Conservation (phyloP, 2,797 vertebrate species). For the Chrosomus eos region DNA sequence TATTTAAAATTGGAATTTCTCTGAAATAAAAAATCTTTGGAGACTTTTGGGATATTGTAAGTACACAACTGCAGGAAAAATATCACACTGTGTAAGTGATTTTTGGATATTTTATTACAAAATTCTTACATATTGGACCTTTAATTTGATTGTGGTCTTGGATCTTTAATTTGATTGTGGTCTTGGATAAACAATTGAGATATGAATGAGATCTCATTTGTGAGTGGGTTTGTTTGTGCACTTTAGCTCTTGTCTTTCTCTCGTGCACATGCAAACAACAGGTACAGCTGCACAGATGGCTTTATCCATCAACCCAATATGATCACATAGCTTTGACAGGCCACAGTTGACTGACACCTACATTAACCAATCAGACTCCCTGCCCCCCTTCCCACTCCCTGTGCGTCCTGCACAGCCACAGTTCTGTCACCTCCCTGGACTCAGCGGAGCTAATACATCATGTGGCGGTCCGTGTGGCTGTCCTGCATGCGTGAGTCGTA, state of each 20-base stretch:
- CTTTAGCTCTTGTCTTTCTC: not conserved
- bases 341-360: conserved; percentile 22
- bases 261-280: conserved; percentile 13
- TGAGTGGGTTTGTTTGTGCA: not conserved
- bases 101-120: no score
- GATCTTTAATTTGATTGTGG: not conserved
- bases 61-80: no score
- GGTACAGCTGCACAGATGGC: conserved; percentile 47
- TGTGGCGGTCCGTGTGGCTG: conserved; percentile 21
- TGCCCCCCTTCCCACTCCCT: not conserved
- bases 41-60: no score
- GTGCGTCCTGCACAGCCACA: not conserved
- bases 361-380: conserved; percentile 23
- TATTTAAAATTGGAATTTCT: no score
- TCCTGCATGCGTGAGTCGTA: conserved; percentile 37
- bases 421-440: conserved; percentile 3
- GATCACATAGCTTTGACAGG: conserved; percentile 44
- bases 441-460: conserved; percentile 37
- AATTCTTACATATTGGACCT: no score
- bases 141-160: no score
- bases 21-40: no score
- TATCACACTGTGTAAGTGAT: no score
- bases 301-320: conserved; percentile 44
- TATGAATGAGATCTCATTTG: not conserved
- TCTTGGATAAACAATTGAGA: not conserved